A percentile compares a stretch with the other conserved stretches of the same genome.
Evolutionary conservation across 2,113 vertebrate species (phyloP).

Genomic region (Ia io): DNA sequence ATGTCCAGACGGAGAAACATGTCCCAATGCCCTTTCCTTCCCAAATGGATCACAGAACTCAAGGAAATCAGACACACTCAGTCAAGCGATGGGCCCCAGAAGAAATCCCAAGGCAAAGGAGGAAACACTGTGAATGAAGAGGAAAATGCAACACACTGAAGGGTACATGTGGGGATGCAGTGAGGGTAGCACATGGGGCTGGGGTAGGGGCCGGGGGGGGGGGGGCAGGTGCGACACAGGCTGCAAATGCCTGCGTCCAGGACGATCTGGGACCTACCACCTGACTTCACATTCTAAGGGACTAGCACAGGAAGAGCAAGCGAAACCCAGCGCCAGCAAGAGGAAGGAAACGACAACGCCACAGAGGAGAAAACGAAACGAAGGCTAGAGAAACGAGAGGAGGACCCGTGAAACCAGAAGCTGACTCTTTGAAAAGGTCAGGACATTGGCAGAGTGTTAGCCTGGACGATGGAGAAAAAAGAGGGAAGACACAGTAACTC

Average conservation of each 20-base stretch:
- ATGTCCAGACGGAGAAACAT: no score
- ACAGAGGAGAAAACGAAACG: fast-evolving
- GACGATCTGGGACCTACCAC: neutral
- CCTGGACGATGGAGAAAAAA: neutral
- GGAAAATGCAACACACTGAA: neutral
- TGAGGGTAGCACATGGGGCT: neutral
- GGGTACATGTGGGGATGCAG: neutral
- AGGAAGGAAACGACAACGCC: neutral
- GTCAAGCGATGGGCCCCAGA: fast-evolving
- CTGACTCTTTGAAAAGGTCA: neutral
- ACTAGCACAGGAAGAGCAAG: fast-evolving
- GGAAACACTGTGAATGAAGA: fast-evolving
- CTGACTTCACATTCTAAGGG: neutral
- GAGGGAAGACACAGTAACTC: fast-evolving
- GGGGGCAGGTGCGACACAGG: neutral
- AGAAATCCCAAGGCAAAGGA: neutral
- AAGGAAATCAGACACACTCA: no score
- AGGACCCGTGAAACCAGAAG: neutral
- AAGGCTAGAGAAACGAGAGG: neutral
- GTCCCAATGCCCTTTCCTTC: neutral
- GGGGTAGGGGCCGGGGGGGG: no score
- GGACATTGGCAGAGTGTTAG: fast-evolving
- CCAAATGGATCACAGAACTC: fast-evolving
- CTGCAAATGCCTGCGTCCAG: fast-evolving
- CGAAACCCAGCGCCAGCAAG: fast-evolving